Evolutionary conservation across 2,888 invertebrate genomes (phyloP).

Genomic region (Athrips mouffetella): DNA sequence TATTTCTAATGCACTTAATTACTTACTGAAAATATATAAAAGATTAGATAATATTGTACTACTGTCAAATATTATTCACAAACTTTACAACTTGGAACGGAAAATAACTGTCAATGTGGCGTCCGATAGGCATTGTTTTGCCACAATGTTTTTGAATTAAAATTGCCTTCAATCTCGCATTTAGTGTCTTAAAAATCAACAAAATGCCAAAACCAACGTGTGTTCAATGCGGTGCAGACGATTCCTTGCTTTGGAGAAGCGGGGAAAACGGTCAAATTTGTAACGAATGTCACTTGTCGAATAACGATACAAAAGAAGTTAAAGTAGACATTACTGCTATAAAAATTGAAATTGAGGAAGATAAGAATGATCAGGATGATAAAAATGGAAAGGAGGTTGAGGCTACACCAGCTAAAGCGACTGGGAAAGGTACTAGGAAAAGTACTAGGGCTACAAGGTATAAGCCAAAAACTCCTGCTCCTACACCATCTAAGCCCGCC

Average conservation of each 20-base stretch:
- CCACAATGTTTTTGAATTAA: conserved; percentile 23
- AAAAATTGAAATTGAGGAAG: conserved; percentile 56
- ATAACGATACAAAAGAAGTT: conserved; percentile 48
- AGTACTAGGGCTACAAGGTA: conserved; percentile 79
- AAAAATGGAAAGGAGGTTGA: conserved; percentile 57
- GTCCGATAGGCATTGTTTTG: conserved; percentile 19
- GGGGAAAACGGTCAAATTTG: conserved; percentile 87
- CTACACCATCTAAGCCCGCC: conserved; percentile 45
- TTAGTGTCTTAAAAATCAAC: conserved; percentile 30
- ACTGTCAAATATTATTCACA: neutral
- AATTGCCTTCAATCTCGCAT: neutral
- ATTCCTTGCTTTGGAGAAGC: conserved; percentile 87
- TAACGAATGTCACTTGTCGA: conserved; percentile 82
- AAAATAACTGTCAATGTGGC: conserved; percentile 19
- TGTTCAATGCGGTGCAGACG: conserved; percentile 82
- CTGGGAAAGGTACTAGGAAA: conserved; percentile 75
- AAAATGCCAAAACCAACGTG: conserved; percentile 81
- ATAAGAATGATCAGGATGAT: conserved; percentile 43
- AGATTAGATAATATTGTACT: neutral
- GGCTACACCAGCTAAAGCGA: conserved; percentile 65
- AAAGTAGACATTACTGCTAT: conserved; percentile 42
- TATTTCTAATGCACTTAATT: too few species aligned
- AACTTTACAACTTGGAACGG: conserved; percentile 15
- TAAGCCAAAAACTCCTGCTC: conserved; percentile 65
- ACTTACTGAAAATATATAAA: neutral